These are phyloP conservation scores for Beris morrisii DNA, from an alignment of 2,888 invertebrate genomes.

Conservation along the genomic window DNA sequence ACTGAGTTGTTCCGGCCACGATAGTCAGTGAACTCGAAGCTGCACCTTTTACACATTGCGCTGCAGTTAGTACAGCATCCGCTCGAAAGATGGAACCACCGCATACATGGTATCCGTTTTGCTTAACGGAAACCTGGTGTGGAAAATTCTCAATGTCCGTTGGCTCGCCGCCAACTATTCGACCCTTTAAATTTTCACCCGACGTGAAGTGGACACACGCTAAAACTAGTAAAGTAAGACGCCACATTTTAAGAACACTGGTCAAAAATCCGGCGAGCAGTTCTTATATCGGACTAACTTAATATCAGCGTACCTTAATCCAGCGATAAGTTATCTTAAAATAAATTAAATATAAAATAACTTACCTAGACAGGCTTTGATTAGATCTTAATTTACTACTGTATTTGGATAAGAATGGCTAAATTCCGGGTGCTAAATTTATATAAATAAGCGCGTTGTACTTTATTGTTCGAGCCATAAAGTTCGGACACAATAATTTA, in stretches of 20 bases:
- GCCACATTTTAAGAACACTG: neutral
- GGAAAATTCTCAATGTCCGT: conserved; percentile 20
- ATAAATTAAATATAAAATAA: no score
- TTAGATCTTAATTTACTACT: no score
- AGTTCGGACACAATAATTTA: no score
- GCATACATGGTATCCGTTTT: conserved; percentile 6
- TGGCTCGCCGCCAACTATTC: conserved; percentile 9
- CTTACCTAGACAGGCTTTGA: no score
- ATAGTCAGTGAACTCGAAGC: conserved; percentile 42
- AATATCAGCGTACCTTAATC: no score
- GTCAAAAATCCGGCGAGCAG: no score
- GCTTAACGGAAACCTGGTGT: conserved; percentile 17
- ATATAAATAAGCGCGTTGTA: no score
- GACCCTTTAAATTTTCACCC: neutral
- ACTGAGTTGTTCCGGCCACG: conserved; percentile 58
- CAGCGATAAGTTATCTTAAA: no score
- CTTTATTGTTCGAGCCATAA: no score
- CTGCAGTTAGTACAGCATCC: conserved; percentile 15
- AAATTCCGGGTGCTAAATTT: no score
- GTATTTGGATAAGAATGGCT: no score
- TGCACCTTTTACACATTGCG: conserved; percentile 31
- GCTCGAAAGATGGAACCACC: conserved; percentile 10
- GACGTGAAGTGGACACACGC: neutral
- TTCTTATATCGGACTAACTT: no score
- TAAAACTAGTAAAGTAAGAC: neutral